A percentile compares a stretch with the other conserved stretches of the same genome.
Conservation (phyloP, 2,797 vertebrate species). For the Rhabdomys pumilio region DNA sequence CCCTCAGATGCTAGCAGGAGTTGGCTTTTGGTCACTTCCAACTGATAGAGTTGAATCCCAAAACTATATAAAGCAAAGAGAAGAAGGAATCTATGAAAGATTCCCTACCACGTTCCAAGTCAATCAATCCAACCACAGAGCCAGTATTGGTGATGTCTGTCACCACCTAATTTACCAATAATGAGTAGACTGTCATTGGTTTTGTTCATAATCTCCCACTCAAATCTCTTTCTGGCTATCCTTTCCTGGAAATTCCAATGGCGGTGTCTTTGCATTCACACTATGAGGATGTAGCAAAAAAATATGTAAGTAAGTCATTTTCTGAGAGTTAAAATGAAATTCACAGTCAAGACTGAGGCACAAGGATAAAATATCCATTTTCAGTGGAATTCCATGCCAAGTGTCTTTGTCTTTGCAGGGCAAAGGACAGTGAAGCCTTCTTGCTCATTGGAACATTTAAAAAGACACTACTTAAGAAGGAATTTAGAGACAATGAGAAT, state of each 20-base stretch:
- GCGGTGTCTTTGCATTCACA: not conserved
- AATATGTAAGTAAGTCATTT: not conserved
- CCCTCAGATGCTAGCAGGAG: not conserved
- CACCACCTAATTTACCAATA: constrained; percentile 9
- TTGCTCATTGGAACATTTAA: not conserved
- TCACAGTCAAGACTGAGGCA: not conserved
- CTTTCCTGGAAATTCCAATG: not conserved
- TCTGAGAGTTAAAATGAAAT: not conserved
- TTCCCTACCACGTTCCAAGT: not conserved
- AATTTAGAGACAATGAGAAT: not conserved
- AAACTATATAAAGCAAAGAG: not conserved
- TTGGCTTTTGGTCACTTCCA: not conserved
- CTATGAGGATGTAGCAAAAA: constrained; percentile 21
- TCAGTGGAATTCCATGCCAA: not conserved
- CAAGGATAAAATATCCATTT: not conserved
- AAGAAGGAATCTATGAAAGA: not conserved
- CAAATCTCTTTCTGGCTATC: constrained; percentile 8
- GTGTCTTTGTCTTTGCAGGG: not conserved
- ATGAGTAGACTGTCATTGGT: not conserved
- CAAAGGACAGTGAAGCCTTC: not conserved
- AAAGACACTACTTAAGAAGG: constrained; percentile 11
- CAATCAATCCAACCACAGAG: constrained; percentile 3
- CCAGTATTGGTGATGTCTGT: not conserved
- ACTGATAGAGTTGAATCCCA: not conserved
- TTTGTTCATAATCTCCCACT: not conserved